Percentiles rank a stretch among this genome's conserved stretches.
These are phyloP conservation scores for Apis dorsata DNA, from an alignment of 1,140 invertebrate genomes.

Conservation along the genomic window DNA sequence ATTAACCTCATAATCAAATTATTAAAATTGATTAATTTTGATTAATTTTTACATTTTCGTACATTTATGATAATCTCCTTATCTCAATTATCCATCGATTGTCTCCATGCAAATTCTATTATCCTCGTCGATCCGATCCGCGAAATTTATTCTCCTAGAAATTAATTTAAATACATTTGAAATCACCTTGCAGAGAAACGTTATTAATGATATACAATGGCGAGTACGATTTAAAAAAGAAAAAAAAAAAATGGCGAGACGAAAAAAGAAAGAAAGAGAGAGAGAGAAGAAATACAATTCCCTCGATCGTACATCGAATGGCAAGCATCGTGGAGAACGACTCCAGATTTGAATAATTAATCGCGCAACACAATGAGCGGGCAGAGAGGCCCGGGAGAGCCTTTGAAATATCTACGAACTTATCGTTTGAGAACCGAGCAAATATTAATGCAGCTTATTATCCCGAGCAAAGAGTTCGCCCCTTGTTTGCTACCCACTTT, in stretches of 20 bases:
- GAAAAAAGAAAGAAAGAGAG: no score
- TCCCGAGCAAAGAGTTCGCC: conserved; percentile 55
- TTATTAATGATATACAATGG: no score
- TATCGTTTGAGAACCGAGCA: conserved; percentile 64
- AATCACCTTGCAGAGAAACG: neutral
- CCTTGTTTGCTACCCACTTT: conserved; percentile 55
- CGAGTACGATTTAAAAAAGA: neutral
- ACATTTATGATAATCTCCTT: no score
- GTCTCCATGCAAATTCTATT: neutral
- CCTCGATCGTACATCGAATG: conserved; percentile 6
- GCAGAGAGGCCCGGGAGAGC: neutral
- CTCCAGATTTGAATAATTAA: conserved; percentile 39
- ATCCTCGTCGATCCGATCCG: neutral
- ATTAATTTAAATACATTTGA: neutral
- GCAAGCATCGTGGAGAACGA: neutral
- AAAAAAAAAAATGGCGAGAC: neutral
- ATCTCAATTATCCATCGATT: no score
- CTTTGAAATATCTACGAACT: conserved; percentile 46
- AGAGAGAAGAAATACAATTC: neutral
- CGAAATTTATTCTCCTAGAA: neutral
- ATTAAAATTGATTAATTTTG: no score
- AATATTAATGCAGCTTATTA: conserved; percentile 68
- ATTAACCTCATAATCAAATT: no score
- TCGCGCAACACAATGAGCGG: conserved; percentile 51
- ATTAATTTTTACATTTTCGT: no score